Evolutionary conservation across 2,888 invertebrate species (phyloP), one percentile per base, ranked within the genome.

Genomic region (Euproctis similis): DNA sequence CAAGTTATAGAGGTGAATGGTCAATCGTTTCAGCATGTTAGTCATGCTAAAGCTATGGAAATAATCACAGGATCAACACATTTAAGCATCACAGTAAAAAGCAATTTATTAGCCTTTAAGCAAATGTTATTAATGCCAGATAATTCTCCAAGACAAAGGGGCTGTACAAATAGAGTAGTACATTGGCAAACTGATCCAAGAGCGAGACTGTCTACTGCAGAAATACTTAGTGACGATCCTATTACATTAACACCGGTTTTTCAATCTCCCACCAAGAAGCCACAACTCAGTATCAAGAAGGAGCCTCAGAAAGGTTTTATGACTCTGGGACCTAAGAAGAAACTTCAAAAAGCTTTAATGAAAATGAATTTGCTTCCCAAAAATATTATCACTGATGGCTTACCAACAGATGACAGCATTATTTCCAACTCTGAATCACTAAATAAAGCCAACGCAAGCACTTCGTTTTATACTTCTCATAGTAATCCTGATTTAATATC

Each of bases 1-100:
- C 98, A 99, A 86, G 95, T 99, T 39, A 86, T 98, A 47, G 97
- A 98, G 85, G 97, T 99, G 1, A 99, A 99, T 74, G 97, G 97
- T 13, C 96, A 97, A 68, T 96, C 94, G 59, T 97, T 98, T 71
- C 93, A 95, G 60, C 95, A 96, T 76, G 95, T 98, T 25, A 94
- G 92, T 52, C 93, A 95, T 69, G 90, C 92, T 24, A 91, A 93
- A 61, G 98, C 98, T 6, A 87, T 97, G 73, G 98, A 98, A 78
- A 92, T 98, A 40, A 88, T 99, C 8, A 89, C 93, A 44, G 93
- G 95, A 34, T 95, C 97, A 26, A 99, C 98, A 26, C 98, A 98
- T 85, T 86, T 99, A 37, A 95, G 96, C 70, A 94, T 99, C 49
- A 95, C 96, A 30, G 96, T 99, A 27, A 98, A 97, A 81, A 97